phyloP scores from a whole-genome alignment of 2,797 vertebrate species.

The Thalassophryne amazonica region DNA sequence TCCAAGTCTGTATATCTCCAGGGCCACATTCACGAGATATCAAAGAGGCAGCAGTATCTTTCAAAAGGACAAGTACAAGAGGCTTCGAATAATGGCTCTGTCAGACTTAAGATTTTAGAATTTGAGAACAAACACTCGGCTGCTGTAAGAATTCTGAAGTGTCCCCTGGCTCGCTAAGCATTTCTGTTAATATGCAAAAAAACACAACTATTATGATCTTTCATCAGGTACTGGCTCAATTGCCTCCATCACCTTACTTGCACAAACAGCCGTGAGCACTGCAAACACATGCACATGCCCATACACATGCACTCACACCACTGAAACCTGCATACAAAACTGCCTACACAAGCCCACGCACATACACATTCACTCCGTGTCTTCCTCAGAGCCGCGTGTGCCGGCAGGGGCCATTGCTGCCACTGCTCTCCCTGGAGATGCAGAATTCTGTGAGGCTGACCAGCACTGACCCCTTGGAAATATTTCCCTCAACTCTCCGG shows the following conservation, averaged over 20 bases:
- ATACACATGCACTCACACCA: neutral
- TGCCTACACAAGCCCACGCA: neutral
- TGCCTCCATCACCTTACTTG: neutral
- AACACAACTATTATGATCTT: no score
- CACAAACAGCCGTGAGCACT: neutral
- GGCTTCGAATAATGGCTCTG: no score
- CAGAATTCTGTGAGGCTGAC: neutral
- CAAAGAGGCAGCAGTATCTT: no score
- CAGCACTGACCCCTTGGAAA: neutral
- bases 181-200: no score
- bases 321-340: neutral
- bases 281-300: neutral
- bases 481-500: constrained; percentile 12
- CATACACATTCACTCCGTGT: constrained; percentile 1
- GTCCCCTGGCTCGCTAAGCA: no score
- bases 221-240: no score
- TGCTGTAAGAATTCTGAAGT: no score
- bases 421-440: constrained; percentile 22
- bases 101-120: no score
- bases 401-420: constrained; percentile 19
- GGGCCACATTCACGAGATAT: no score
- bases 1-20: no score
- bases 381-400: constrained; percentile 33
- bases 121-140: no score
- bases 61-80: no score